Conservation (phyloP, 2,797 vertebrate genomes). For the Darevskia mixta region DNA sequence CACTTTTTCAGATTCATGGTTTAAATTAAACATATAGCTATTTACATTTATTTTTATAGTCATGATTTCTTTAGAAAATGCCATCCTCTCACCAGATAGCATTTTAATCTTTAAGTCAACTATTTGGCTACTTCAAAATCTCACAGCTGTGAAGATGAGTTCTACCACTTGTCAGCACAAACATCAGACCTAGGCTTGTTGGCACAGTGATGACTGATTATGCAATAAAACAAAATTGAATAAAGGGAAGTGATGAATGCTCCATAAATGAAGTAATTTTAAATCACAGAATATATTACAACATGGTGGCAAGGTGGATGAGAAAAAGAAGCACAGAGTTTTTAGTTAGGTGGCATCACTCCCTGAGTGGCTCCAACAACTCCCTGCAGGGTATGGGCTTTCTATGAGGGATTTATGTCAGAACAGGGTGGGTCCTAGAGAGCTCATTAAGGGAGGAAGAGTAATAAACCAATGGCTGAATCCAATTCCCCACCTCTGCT, state of each 20-base stretch:
- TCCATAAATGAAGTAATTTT: constrained; percentile 50
- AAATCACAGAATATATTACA: constrained; percentile 58
- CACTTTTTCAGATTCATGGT: background rate
- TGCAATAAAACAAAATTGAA: constrained; percentile 54
- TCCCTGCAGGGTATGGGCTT: background rate
- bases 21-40: constrained; percentile 26
- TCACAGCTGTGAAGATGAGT: constrained; percentile 63
- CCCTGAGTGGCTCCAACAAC: background rate
- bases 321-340: background rate
- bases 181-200: constrained; percentile 69
- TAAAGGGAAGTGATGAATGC: constrained; percentile 64
- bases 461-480: no score
- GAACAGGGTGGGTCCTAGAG: no score
- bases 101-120: constrained; percentile 1
- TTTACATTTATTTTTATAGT: constrained; percentile 42
- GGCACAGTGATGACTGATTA: constrained; percentile 72
- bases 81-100: background rate
- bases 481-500: no score
- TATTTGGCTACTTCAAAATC: constrained; percentile 48
- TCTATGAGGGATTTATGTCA: background rate
- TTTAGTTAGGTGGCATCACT: background rate
- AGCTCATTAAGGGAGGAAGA: background rate
- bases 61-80: constrained; percentile 1
- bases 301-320: background rate
- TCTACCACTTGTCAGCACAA: constrained; percentile 65